A percentile compares a stretch with the other conserved stretches of the same genome.
Evolutionary conservation across 2,888 invertebrate species (phyloP).

Genomic region (Hyposoter didymator): DNA sequence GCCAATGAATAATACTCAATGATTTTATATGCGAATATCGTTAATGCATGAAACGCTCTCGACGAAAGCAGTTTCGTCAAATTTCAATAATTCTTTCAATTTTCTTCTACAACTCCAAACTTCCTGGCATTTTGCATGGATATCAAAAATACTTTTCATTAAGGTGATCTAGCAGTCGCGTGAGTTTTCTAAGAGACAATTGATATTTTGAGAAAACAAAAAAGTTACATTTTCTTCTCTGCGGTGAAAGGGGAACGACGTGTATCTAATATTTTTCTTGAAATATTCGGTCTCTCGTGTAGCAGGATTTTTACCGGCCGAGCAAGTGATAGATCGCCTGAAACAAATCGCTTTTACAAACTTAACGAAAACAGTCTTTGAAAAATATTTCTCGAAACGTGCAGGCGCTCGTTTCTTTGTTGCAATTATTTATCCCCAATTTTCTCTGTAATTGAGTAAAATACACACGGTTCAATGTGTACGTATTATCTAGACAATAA

Average conservation of each 20-base stretch:
- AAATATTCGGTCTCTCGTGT: too few relatives aligned
- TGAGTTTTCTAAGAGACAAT: too few relatives aligned
- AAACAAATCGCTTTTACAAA: neutral
- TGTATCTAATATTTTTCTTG: too few relatives aligned
- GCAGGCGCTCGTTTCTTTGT: constrained; percentile 4
- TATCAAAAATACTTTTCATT: neutral
- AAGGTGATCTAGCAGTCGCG: too few relatives aligned
- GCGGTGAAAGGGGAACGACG: too few relatives aligned
- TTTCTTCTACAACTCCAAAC: neutral
- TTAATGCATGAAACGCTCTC: neutral
- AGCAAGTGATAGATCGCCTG: too few relatives aligned
- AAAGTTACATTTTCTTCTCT: too few relatives aligned
- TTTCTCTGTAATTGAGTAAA: constrained; percentile 43
- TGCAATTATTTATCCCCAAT: neutral
- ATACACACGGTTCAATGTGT: constrained; percentile 67
- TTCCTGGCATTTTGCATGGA: neutral
- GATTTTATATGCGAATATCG: constrained; percentile 1
- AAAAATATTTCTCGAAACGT: neutral
- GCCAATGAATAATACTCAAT: neutral
- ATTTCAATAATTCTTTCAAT: neutral
- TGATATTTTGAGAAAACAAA: too few relatives aligned
- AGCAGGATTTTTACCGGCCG: too few relatives aligned
- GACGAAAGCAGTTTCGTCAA: neutral
- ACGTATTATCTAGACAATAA: constrained; percentile 78
- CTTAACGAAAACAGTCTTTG: neutral